phyloP scores from a whole-genome alignment of 2,797 vertebrate genomes.

The Hemibagrus guttatus region DNA sequence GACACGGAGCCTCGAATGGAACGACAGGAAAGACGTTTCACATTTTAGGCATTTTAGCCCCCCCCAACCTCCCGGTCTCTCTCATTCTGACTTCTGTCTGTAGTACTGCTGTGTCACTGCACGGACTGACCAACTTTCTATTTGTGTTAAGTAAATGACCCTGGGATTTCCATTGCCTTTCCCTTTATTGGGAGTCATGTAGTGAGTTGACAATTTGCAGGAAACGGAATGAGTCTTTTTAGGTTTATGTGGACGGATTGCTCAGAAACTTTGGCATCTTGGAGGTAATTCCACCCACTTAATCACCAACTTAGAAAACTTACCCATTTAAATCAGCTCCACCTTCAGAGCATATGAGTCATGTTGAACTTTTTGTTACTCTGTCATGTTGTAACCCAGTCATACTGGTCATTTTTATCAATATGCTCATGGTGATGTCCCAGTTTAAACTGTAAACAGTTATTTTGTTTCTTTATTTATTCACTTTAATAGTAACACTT shows the following conservation, averaged over 20 bases:
- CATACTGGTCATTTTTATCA: no score
- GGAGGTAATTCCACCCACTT: background rate
- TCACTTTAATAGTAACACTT: background rate
- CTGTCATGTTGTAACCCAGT: no score
- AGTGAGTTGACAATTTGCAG: background rate
- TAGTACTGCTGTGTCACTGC: background rate
- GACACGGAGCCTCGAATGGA: no score
- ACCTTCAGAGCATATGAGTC: background rate
- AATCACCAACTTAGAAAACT: background rate
- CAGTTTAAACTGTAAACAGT: background rate
- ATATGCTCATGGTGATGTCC: background rate
- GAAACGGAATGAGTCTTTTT: background rate
- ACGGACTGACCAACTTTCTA: background rate
- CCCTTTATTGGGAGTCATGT: background rate
- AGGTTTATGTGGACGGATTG: background rate
- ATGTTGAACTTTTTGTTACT: background rate
- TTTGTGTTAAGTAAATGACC: background rate
- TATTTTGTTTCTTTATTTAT: background rate
- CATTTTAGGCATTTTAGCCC: no score
- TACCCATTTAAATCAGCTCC: background rate
- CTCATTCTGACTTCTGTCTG: background rate
- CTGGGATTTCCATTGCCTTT: background rate
- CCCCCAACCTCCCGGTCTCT: background rate
- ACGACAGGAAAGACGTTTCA: no score
- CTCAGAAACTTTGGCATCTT: background rate